These are phyloP conservation scores for Calypte anna DNA, from an alignment of 2,113 vertebrate genomes.

Conservation along the genomic window DNA sequence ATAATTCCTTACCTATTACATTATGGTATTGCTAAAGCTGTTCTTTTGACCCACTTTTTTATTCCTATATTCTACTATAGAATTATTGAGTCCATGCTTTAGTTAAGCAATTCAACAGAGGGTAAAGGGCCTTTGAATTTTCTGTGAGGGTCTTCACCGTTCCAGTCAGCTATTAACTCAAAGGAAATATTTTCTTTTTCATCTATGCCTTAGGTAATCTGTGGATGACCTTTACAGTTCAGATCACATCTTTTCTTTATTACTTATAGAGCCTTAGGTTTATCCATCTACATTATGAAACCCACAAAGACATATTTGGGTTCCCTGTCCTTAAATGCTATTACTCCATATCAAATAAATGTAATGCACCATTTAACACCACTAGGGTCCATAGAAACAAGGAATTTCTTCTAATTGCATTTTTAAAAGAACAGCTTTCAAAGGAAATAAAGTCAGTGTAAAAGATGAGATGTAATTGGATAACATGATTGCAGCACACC, in stretches of 20 bases:
- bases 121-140: background rate
- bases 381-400: background rate
- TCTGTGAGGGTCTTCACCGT: slow-evolving; percentile 7
- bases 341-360: background rate
- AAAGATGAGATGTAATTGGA: background rate
- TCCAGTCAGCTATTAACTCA: slow-evolving; percentile 2
- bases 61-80: background rate
- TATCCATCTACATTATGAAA: slow-evolving; percentile 28
- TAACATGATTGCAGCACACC: background rate
- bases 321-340: background rate
- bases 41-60: background rate
- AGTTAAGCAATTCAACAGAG: background rate
- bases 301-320: background rate
- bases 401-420: background rate
- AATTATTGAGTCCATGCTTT: background rate
- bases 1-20: background rate
- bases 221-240: background rate
- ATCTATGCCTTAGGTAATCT: slow-evolving; percentile 9
- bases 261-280: slow-evolving; percentile 33
- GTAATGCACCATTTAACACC: background rate
- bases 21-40: background rate
- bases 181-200: background rate
- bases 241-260: background rate
- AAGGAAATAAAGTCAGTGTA: background rate
- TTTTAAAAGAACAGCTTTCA: slow-evolving; percentile 11